These are phyloP conservation scores for Monarcha castaneiventris DNA, from an alignment of 2,113 vertebrate species.

Conservation along the genomic window DNA sequence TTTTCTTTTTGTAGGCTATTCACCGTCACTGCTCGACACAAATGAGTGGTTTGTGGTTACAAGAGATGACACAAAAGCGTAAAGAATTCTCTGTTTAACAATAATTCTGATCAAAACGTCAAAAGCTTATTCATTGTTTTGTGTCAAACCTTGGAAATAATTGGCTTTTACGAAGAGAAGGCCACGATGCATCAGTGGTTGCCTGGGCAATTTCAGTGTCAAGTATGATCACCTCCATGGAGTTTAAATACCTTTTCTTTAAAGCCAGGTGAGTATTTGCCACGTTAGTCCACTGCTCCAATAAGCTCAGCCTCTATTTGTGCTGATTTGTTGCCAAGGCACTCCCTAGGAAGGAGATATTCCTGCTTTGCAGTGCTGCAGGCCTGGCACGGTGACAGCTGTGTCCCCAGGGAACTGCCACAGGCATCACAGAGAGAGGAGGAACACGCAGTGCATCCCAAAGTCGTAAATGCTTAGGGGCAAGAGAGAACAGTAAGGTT, in stretches of 20 bases:
- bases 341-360: background rate
- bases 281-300: background rate
- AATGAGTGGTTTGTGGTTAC: background rate
- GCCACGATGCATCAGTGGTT: background rate
- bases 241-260: background rate
- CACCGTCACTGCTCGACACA: background rate
- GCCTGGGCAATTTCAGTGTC: conserved; percentile 12
- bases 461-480: background rate
- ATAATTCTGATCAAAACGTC: conserved; percentile 29
- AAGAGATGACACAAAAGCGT: background rate
- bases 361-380: background rate
- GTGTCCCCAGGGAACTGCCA: background rate
- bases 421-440: background rate
- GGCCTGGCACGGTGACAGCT: background rate
- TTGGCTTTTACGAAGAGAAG: background rate
- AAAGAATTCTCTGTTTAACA: background rate
- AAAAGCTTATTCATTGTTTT: background rate
- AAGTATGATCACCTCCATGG: background rate
- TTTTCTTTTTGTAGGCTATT: background rate
- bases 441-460: fast-evolving
- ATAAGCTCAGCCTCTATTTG: background rate
- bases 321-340: background rate
- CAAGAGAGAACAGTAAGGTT: background rate
- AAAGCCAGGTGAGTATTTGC: background rate
- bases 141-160: conserved; percentile 32